Evolutionary conservation across 2,888 invertebrate genomes (phyloP).

Genomic region (Limnephilus marmoratus): DNA sequence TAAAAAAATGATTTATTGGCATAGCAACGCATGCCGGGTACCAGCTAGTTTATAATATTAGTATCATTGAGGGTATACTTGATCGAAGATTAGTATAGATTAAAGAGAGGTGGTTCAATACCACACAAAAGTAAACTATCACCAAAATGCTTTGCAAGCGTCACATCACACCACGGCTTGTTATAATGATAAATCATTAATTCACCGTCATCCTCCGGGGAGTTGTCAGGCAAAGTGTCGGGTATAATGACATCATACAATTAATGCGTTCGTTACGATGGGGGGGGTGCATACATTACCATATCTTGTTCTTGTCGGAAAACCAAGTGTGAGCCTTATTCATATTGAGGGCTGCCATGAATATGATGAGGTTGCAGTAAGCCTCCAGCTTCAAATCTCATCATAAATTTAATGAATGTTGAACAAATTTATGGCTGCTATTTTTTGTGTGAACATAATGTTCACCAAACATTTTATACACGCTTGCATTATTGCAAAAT

Average conservation of each 20-base stretch:
- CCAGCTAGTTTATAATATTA: no score
- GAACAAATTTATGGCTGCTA: background rate
- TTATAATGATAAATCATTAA: background rate
- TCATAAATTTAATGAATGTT: background rate
- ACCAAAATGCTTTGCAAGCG: background rate
- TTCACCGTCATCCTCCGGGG: background rate
- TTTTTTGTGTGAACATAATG: background rate
- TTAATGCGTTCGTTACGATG: slow-evolving; percentile 24
- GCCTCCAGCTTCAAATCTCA: background rate
- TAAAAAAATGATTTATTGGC: no score
- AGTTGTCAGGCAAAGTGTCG: slow-evolving; percentile 17
- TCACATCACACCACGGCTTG: background rate
- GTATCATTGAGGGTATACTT: no score
- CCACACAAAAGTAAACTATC: no score
- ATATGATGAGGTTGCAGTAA: background rate
- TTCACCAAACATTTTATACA: background rate
- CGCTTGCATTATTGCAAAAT: background rate
- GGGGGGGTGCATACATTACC: background rate
- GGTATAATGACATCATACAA: slow-evolving; percentile 9
- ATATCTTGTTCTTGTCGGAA: background rate
- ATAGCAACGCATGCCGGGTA: no score
- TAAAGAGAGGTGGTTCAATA: no score
- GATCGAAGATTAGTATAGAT: no score
- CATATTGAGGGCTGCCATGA: background rate
- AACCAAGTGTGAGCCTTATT: background rate